phyloP scores from a whole-genome alignment of 2,888 invertebrate genomes.

The Metallyticus violacea region DNA sequence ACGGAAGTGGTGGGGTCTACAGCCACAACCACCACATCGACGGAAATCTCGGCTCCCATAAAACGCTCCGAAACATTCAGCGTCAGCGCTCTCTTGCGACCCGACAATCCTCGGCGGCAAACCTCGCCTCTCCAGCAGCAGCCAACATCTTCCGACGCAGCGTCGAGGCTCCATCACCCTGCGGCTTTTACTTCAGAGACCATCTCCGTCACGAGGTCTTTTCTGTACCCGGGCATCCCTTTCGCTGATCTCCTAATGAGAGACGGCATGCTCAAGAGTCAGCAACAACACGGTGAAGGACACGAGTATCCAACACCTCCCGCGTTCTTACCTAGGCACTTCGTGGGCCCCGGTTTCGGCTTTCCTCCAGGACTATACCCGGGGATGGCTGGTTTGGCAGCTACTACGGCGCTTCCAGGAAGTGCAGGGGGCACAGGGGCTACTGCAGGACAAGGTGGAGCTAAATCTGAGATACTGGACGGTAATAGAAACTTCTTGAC shows the following conservation, averaged over 20 bases:
- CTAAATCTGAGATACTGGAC: slow-evolving; percentile 39
- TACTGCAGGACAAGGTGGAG: not conserved
- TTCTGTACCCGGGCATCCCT: slow-evolving; percentile 59
- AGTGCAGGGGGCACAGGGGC: not conserved
- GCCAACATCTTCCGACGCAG: not conserved
- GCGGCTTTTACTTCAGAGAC: slow-evolving; percentile 43
- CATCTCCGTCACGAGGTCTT: slow-evolving; percentile 56
- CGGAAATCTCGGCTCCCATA: slow-evolving; percentile 40
- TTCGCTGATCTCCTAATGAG: slow-evolving; percentile 55
- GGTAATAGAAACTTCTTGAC: slow-evolving; percentile 50
- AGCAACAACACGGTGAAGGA: slow-evolving; percentile 43
- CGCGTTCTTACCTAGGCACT: slow-evolving; percentile 46
- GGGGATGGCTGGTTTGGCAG: not conserved
- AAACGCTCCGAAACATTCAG: slow-evolving; percentile 82
- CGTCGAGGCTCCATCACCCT: not conserved
- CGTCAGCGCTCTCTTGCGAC: slow-evolving; percentile 76
- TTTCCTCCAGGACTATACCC: slow-evolving; percentile 32
- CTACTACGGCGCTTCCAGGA: not conserved
- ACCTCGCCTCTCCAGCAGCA: slow-evolving; percentile 1
- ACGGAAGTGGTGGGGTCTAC: not conserved
- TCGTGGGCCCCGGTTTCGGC: slow-evolving; percentile 49
- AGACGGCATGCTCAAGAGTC: slow-evolving; percentile 43
- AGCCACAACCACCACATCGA: not conserved
- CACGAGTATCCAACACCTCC: slow-evolving; percentile 5
- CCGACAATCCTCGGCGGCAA: slow-evolving; percentile 68